Evolutionary conservation across 2,113 vertebrate species (phyloP).

Genomic region (Phoenicopterus ruber): DNA sequence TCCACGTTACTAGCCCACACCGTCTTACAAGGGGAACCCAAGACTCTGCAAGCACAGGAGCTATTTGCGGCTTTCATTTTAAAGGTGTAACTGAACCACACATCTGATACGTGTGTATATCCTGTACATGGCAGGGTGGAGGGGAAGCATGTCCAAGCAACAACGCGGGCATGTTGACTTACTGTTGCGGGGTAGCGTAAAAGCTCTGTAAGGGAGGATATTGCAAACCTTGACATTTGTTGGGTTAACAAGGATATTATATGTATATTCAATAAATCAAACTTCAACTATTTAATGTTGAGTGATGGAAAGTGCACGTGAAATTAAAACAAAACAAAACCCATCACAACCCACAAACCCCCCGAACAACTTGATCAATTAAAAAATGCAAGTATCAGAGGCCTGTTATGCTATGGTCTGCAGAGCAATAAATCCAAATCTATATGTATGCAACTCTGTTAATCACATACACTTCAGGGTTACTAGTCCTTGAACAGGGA

Average conservation of each 20-base stretch:
- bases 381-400: background rate
- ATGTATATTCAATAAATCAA: background rate
- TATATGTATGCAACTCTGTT: background rate
- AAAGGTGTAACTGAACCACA: background rate
- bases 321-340: background rate
- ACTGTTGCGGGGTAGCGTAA: background rate
- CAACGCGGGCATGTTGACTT: accelerated
- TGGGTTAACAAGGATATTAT: background rate
- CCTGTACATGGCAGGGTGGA: background rate
- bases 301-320: accelerated
- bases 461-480: accelerated
- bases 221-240: background rate
- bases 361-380: background rate
- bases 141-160: background rate
- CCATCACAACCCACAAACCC: too few species aligned
- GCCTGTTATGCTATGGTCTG: background rate
- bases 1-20: background rate
- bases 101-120: background rate
- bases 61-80: background rate
- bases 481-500: background rate
- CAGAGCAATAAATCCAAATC: background rate
- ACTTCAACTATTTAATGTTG: accelerated
- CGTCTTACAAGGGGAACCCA: background rate
- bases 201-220: background rate
- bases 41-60: background rate